Evolutionary conservation across 2,113 vertebrate genomes (phyloP).

Genomic region (Oreochromis spilurus): DNA sequence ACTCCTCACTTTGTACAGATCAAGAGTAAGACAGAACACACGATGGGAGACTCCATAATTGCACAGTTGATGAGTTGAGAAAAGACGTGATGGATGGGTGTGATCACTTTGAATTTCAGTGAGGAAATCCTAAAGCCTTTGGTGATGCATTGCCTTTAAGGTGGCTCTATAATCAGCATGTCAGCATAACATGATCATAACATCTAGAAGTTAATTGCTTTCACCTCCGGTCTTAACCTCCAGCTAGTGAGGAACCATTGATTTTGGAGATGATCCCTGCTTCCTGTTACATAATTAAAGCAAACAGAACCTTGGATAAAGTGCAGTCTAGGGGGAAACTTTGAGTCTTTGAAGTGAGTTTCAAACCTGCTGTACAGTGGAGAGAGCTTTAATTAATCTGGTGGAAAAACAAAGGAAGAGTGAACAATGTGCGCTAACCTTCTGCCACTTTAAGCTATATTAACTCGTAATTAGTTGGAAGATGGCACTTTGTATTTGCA

Average conservation of each 20-base stretch:
- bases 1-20: slow-evolving; percentile 15
- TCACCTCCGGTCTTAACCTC: slow-evolving; percentile 17
- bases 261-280: slow-evolving; percentile 20
- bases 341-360: slow-evolving; percentile 24
- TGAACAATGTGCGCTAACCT: neutral
- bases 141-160: neutral
- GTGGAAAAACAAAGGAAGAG: neutral
- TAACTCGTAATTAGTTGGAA: neutral
- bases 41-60: neutral
- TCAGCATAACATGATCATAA: slow-evolving; percentile 11
- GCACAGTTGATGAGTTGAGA: neutral
- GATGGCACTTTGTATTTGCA: neutral
- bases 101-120: neutral
- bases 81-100: neutral
- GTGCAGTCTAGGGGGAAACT: slow-evolving; percentile 17
- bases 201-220: slow-evolving; percentile 40
- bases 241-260: slow-evolving; percentile 17
- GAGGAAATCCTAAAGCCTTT: neutral
- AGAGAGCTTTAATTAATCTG: slow-evolving; percentile 14
- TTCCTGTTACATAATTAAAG: slow-evolving; percentile 41
- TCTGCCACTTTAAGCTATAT: neutral
- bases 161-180: neutral
- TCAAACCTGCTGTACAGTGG: neutral
- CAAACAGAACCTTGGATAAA: slow-evolving; percentile 21
- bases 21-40: neutral